Evolutionary conservation across 2,888 invertebrate genomes (phyloP), one percentile per base, ranked within the genome.

Genomic region (Schizaphis graminum): DNA sequence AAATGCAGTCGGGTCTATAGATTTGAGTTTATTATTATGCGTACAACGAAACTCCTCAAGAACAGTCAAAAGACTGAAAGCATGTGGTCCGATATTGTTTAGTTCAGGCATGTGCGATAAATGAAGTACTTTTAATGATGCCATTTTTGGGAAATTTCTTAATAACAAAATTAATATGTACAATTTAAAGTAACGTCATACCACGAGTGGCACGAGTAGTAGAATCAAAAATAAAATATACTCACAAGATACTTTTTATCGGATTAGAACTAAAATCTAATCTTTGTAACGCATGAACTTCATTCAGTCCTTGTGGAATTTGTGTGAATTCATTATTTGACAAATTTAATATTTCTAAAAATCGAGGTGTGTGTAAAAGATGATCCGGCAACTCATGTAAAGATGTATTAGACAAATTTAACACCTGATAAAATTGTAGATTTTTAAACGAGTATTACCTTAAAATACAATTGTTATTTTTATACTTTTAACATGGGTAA

Each of bases 181-280:
- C 35, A 88, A 24, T 67, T 77, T 26, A 44, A 26, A 92, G 49
- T 26, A 84, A n/a, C 5, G 49, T 49, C 7, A 86, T 5, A 28
- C 5, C 35, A 21, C 7, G 8, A 24, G n/a, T n/a, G 57, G 5
- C 26, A 24, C 57, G 53, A 47, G 0, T n/a, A 16, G 7, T 57
- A 47, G 7, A 92, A 61, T n/a, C 26, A 67, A 84, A 41, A 24
- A 28, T 49, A 53, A 57, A 86, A 91, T 87, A 3, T 35, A 95
- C 95, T 95, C 95, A 96, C 96, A 96, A 96, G 35, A 98, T 95
- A 94, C 96, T 96, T 5, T 95, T 95, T 91, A 98, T 97, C 0
- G 97, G 97, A 95, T 98, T 98, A 95, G 97, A 97, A 95, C 98
- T 97, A 47, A 98, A 95, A 93, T 97, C 97, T 24, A 98, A 96